phyloP scores from a whole-genome alignment of 2,113 vertebrate species.

The Cynopterus brachyotis region DNA sequence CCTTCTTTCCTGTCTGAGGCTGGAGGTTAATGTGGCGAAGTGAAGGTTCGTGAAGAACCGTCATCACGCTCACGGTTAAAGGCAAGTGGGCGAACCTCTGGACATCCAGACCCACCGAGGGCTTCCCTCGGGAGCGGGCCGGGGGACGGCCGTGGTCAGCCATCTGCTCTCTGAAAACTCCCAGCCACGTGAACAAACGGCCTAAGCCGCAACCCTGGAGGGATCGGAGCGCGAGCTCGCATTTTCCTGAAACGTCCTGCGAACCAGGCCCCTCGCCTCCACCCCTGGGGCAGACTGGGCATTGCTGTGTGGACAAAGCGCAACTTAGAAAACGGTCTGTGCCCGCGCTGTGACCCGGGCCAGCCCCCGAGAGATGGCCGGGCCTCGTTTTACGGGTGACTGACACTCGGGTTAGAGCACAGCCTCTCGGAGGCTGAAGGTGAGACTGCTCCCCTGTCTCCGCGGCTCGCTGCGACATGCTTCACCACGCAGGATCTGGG shows the following conservation, averaged over 20 bases:
- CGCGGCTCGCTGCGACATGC: fast-evolving
- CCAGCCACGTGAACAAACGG: background rate
- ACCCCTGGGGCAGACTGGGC: slow-evolving; percentile 78
- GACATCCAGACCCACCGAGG: fast-evolving
- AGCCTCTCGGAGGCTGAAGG: slow-evolving; percentile 31
- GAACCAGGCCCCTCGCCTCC: slow-evolving; percentile 66
- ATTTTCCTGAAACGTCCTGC: slow-evolving; percentile 76
- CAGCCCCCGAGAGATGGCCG: slow-evolving; percentile 36
- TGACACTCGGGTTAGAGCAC: slow-evolving; percentile 74
- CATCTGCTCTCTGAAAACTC: background rate
- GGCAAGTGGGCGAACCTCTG: background rate
- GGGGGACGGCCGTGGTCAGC: background rate
- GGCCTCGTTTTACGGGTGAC: slow-evolving; percentile 73
- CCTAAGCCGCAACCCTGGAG: background rate
- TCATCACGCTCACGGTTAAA: background rate
- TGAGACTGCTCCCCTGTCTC: slow-evolving; percentile 65
- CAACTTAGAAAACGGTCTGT: slow-evolving; percentile 55
- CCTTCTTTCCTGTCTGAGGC: background rate
- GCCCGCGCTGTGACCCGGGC: background rate
- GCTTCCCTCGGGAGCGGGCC: background rate
- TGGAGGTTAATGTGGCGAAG: background rate
- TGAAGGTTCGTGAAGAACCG: background rate
- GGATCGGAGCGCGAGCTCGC: slow-evolving; percentile 65
- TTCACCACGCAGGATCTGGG: background rate
- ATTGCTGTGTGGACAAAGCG: slow-evolving; percentile 35